Percentiles rank a stretch among this genome's conserved stretches.
Conservation (phyloP, 1,140 invertebrate species). For the Euwallacea fornicatus region DNA sequence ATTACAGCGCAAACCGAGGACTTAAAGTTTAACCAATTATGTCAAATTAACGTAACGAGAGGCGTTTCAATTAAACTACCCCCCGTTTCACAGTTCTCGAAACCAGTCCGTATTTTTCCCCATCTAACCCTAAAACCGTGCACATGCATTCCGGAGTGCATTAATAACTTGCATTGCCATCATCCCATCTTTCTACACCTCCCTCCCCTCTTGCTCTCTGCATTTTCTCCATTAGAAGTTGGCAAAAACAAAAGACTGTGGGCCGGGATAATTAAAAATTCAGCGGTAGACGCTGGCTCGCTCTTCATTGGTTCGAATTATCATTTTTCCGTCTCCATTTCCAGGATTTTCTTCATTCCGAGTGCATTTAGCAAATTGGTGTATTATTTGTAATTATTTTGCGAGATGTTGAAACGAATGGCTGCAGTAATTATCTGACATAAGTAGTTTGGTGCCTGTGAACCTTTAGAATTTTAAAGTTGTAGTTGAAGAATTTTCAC, state of each 20-base stretch:
- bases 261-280: slow-evolving; percentile 53
- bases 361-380: slow-evolving; percentile 37
- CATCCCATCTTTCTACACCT: slow-evolving; percentile 26
- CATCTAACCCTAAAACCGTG: slow-evolving; percentile 11
- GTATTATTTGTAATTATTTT: slow-evolving; percentile 39
- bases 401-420: not conserved
- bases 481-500: too few relatives aligned
- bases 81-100: slow-evolving; percentile 4
- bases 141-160: slow-evolving; percentile 30
- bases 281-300: slow-evolving; percentile 32
- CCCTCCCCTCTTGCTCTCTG: not conserved
- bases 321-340: slow-evolving; percentile 25
- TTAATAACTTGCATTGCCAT: slow-evolving; percentile 38
- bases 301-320: slow-evolving; percentile 28
- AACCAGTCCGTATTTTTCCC: slow-evolving; percentile 13
- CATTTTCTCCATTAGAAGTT: slow-evolving; percentile 46
- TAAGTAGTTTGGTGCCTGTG: too few relatives aligned
- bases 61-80: slow-evolving; percentile 19
- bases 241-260: slow-evolving; percentile 51
- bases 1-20: too few relatives aligned
- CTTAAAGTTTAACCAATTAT: not conserved
- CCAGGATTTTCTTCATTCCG: slow-evolving; percentile 11
- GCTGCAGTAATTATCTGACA: slow-evolving; percentile 28
- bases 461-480: too few relatives aligned
- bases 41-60: slow-evolving; percentile 15